Evolutionary conservation across 2,113 vertebrate genomes (phyloP), one percentile per base, ranked within the genome.

Genomic region (Hippotragus niger): DNA sequence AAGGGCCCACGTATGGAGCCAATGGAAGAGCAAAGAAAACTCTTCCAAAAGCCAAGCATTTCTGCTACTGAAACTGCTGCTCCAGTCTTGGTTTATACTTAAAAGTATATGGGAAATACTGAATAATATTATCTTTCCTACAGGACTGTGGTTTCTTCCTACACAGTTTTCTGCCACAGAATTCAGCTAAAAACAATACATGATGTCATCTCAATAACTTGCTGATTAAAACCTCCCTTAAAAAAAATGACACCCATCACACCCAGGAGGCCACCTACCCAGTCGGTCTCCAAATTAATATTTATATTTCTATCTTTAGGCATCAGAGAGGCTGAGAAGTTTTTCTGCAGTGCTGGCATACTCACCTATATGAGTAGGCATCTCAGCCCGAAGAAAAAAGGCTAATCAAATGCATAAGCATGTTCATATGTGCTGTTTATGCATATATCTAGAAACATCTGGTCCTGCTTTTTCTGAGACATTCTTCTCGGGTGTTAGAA

Each of bases 131-230:
- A 96, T 94, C 85, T 93, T 90, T 87, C 81, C 87, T 6, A 14
- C 47, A 92, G 96, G 95, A 97, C 97, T 98, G 96, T 98, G 96
- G 94, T 29, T 98, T 98, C 90, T 98, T 98, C 97, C 91, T 98
- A 97, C 85, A 71, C 80, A 98, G 97, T 98, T 98, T 97, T 97
- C 95, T 97, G 88, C 93, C 87, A 58, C 0, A 74, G 93, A 98
- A 97, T 95, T 98, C 93, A 97, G 97, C 98, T 98, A 97, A 95
- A 97, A 98, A 96, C 97, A 98, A 94, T 96, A 97, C 55, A n/a
- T 97, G 96, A 88, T 98, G 97, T 94, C 90, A 97, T 97, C 50
- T 90, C 92, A 98, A 96, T 97, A 91, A 98, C 88, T 45, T 85
- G 33, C 67, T 95, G 95, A 96, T 97, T 97, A 98, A 97, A 97